Evolutionary conservation across 2,113 vertebrate species (phyloP), one percentile per base, ranked within the genome.

Genomic region (Pavo muticus): DNA sequence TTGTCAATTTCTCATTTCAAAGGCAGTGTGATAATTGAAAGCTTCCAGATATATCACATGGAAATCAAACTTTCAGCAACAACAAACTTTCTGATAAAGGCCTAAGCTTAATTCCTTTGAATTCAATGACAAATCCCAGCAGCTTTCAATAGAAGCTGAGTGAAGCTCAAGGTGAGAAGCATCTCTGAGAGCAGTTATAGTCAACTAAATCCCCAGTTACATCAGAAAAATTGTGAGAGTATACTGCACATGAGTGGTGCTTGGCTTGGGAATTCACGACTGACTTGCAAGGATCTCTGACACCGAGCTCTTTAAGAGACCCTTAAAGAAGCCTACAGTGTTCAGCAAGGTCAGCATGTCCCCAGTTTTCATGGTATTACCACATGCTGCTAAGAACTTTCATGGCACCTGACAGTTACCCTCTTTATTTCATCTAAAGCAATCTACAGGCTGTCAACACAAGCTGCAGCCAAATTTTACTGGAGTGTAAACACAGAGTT

Each of bases 1-100:
- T 94, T 88, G 91, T 95, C 91, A 77, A 93, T 95, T 94, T 84
- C 70, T 80, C 75, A 82, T 88, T 92, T 95, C 82, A 94, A 93
- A 96, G 79, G 73, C 91, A 91, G 54, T 24, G 13, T 44, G 79
- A 88, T 91, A 95, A 93, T 65, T 77, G 73, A 93, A 90, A 93
- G 79, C 79, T 93, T 79, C 60, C 57, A 91, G 75, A 87, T 84
- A 78, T 40, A 95, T 90, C 84, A 64, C 83, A 70, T 69, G 68
- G 84, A 96, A 94, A 94, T 93, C 87, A 96, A 91, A 95, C 87
- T 81, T 59, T 20, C 57, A 94, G 76, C 54, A 81, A 76, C 37
- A 70, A 70, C 63, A 93, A 90, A 94, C 78, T 80, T 95, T 80
- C 81, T 87, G 92, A 95, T 91, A 94, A 91, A 95, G 65, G 37